Base-by-base conservation (phyloP, 37 sponge, comb jelly and placozoan genomes). In the Beroe forskalii region DNA sequence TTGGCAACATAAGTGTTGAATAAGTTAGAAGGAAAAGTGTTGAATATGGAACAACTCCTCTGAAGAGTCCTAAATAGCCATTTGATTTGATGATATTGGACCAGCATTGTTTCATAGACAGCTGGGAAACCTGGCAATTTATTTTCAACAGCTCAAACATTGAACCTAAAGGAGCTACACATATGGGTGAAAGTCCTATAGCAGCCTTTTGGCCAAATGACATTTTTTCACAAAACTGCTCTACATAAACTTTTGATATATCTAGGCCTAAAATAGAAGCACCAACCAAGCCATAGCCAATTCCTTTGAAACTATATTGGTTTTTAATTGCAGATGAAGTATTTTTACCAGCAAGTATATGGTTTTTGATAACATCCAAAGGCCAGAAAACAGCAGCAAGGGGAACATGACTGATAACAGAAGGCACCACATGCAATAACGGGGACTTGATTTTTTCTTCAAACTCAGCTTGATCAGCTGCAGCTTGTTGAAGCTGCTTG, bases 41-140 rank as follows among this genome's bases (percentile, higher is more conserved):
- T 44, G 86, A 23, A 43, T 80, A 44, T 23, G 86, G 55, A 41
- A 41, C 86, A 9, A 80, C 4, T 23, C 86, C 86, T 80, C 86
- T 80, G 55, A 80, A n/a, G 0, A 80, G 86, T 22, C 55, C 86
- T 80, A 3, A n/a, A 38, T 80, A 80, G 25, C 86, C 86, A 69
- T 27, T 32, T 19, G 55, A 3, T 37, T 80, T 2, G 1, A 25
- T 80, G 23, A 80, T 23, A 23, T 80, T 80, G 25, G 20, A 6
- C 37, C 37, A 80, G n/a, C 55, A 80, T 44, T 80, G 55, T 37
- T 80, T 80, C 86, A 80, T 41, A 19, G 55, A n/a, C 28, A 38
- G 22, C 55, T 80, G 86, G 14, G 55, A 41, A 24, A 80, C 35
- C 31, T 80, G 86, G n/a, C 38, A 35, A 27, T 80, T 80, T 6